Evolutionary conservation across 2,113 vertebrate genomes (phyloP).

Genomic region (Ranitomeya imitator): DNA sequence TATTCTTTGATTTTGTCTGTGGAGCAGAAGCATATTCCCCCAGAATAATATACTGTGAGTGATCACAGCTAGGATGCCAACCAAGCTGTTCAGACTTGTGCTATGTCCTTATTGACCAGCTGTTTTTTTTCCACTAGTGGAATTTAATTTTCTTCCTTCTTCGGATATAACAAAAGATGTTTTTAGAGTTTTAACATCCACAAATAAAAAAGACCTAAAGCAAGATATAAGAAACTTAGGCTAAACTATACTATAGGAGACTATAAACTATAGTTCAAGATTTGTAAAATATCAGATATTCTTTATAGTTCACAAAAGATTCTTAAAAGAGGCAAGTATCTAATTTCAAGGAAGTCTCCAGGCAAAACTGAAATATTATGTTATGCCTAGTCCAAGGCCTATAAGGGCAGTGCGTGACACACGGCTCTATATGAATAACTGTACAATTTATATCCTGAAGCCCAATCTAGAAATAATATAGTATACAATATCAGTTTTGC

Average conservation of each 20-base stretch:
- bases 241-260: neutral
- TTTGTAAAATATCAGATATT: neutral
- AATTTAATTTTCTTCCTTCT: neutral
- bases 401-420: too few relatives aligned
- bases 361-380: too few relatives aligned
- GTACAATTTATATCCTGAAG: too few relatives aligned
- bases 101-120: conserved; percentile 8
- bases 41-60: neutral
- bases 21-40: neutral
- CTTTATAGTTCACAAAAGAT: too few relatives aligned
- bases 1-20: conserved; percentile 19
- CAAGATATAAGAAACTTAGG: neutral
- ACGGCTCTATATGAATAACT: too few relatives aligned
- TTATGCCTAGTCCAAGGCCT: too few relatives aligned
- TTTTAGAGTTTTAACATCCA: neutral
- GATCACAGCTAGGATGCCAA: neutral
- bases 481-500: too few relatives aligned
- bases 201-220: neutral
- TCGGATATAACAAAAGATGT: neutral
- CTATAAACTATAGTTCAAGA: neutral
- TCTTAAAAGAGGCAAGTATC: too few relatives aligned
- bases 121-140: neutral
- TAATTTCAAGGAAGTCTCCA: too few relatives aligned
- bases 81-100: neutral
- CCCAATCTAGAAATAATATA: too few relatives aligned